Evolutionary conservation across 2,113 vertebrate genomes (phyloP).

Genomic region (Sylvietta virens): DNA sequence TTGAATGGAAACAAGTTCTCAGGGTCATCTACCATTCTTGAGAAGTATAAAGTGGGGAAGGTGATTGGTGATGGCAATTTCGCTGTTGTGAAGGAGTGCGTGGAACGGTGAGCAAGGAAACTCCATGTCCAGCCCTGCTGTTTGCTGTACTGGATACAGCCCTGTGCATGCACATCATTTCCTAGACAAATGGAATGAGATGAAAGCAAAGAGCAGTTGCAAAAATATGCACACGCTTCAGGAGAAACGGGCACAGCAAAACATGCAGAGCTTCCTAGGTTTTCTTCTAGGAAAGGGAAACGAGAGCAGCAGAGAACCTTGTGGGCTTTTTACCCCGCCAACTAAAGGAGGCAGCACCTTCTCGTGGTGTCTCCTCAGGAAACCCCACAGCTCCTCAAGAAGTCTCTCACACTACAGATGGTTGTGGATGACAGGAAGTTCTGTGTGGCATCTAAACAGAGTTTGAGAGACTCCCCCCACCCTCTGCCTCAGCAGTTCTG

Average conservation of each 20-base stretch:
- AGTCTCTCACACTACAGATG: not conserved
- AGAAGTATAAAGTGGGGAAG: conserved; percentile 94
- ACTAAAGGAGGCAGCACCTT: not conserved
- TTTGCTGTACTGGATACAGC: not conserved
- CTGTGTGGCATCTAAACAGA: not conserved
- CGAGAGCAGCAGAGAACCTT: not conserved
- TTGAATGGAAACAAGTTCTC: conserved; percentile 87
- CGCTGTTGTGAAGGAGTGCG: conserved; percentile 93
- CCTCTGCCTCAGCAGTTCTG: not conserved
- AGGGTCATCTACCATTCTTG: conserved; percentile 77
- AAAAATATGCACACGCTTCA: not conserved
- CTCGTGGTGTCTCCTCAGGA: not conserved
- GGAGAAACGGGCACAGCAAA: not conserved
- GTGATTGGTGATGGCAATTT: conserved; percentile 98
- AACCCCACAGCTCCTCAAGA: not conserved
- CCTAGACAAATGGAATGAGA: not conserved
- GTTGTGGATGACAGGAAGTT: not conserved
- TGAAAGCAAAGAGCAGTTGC: not conserved
- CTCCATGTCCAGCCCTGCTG: not conserved
- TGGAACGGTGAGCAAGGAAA: conserved; percentile 81
- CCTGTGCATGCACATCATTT: not conserved
- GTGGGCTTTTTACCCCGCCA: not conserved
- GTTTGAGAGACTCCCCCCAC: not conserved
- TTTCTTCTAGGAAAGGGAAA: not conserved
- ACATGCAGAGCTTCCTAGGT: not conserved